Conservation (phyloP, 2,797 vertebrate genomes). For the Tinamus major region DNA sequence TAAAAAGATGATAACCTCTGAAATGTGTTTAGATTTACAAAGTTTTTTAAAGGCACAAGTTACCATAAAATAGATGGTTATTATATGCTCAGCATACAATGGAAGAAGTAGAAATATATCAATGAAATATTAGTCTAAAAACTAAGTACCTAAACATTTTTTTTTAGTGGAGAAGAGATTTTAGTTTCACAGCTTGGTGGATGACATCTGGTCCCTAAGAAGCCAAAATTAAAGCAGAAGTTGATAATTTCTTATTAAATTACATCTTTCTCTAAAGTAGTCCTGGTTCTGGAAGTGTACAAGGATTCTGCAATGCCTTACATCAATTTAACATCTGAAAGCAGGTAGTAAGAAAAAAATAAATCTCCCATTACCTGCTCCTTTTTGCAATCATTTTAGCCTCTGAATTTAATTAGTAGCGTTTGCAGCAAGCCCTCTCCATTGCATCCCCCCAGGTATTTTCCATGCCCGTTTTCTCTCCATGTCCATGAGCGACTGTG, state of each 20-base stretch:
- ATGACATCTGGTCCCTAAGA: constrained; percentile 73
- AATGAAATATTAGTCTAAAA: constrained; percentile 74
- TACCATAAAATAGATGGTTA: constrained; percentile 80
- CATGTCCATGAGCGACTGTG: neutral
- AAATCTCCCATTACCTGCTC: neutral
- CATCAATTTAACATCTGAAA: neutral
- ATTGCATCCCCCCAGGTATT: neutral
- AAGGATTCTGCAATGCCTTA: neutral
- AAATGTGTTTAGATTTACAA: constrained; percentile 78
- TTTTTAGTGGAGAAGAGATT: constrained; percentile 73
- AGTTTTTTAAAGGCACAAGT: constrained; percentile 84
- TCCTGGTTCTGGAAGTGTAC: neutral
- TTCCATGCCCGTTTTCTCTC: neutral
- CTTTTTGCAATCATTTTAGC: neutral
- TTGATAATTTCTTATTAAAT: constrained; percentile 50
- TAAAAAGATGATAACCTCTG: constrained; percentile 82
- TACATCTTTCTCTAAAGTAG: constrained; percentile 39
- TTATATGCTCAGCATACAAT: constrained; percentile 81
- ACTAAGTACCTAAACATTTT: constrained; percentile 66
- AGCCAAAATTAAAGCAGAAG: constrained; percentile 63
- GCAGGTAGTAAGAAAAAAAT: neutral
- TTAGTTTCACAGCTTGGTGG: constrained; percentile 82
- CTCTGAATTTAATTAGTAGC: neutral
- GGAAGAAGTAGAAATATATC: constrained; percentile 73
- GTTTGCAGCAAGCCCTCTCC: neutral